A percentile compares a stretch with the other conserved stretches of the same genome.
Conservation (phyloP, 2,113 vertebrate genomes). For the Onychostoma macrolepis region DNA sequence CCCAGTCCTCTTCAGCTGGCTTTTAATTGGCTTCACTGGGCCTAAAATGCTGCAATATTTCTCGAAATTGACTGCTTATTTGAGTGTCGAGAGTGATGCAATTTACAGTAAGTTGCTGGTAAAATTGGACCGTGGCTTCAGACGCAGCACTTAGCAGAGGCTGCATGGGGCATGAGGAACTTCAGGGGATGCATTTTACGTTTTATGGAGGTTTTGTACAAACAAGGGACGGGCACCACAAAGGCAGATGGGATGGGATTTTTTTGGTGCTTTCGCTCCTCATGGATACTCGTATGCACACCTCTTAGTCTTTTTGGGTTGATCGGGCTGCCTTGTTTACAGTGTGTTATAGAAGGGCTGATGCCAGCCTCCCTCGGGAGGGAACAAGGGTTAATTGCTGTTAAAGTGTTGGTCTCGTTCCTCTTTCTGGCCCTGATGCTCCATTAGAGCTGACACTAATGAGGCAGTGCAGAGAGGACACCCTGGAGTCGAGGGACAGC, state of each 20-base stretch:
- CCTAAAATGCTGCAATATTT: conserved; percentile 56
- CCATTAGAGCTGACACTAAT: conserved; percentile 90
- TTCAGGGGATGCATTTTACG: conserved; percentile 39
- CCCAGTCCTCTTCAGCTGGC: conserved; percentile 38
- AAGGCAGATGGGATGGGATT: neutral
- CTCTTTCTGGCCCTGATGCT: conserved; percentile 82
- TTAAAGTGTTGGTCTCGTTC: conserved; percentile 85
- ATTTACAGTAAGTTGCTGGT: conserved; percentile 52
- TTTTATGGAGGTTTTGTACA: conserved; percentile 5
- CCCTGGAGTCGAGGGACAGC: conserved; percentile 77
- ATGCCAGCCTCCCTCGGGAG: conserved; percentile 83
- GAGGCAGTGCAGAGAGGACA: conserved; percentile 81
- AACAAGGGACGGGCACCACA: neutral
- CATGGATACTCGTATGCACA: conserved; percentile 19
- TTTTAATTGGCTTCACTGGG: conserved; percentile 60
- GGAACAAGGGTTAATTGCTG: conserved; percentile 90
- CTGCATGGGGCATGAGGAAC: conserved; percentile 40
- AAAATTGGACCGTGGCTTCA: conserved; percentile 39
- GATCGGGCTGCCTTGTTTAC: conserved; percentile 87
- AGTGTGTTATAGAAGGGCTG: conserved; percentile 86
- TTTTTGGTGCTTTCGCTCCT: neutral
- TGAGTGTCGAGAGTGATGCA: conserved; percentile 57
- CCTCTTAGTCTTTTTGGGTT: conserved; percentile 62
- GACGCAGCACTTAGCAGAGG: conserved; percentile 40
- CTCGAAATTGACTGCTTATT: conserved; percentile 54